Evolutionary conservation across 1,140 invertebrate genomes (phyloP), one percentile per base, ranked within the genome.

Genomic region (Neodiprion virginianus): DNA sequence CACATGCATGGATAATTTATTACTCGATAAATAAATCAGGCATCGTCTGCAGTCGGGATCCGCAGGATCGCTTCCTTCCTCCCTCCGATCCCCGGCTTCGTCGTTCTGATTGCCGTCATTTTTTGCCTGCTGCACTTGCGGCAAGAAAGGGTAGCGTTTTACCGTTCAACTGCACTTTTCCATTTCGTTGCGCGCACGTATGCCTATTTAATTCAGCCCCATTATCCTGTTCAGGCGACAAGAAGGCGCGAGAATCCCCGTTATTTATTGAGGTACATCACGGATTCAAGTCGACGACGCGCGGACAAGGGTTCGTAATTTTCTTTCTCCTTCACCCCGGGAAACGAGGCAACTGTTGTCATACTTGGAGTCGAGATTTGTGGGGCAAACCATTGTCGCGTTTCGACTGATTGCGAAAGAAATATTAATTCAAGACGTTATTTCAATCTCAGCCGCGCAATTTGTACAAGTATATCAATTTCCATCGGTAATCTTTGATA

Each of bases 1-100:
- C 80, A 76, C 72, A 40, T 40, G 28, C 28, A 40, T 40, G 28
- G 79, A 69, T 85, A 85, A 86, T 86, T 87, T 86, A 86, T 85
- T 84, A 86, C 86, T 86, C 84, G 81, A 83, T 85, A 84, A 82
- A 86, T 85, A 87, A 86, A 87, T 86, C 85, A 85, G 75, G 78
- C 72, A 67, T 73, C 48, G 21, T 70, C 40, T 61, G 48, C 65
- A 23, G 61, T 70, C 61, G 61, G 78, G 50, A 76, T 78, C 23
- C 1, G 48, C 50, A 67, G 48, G 72, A 67, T 73, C 50, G 11
- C 53, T 61, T 12, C 11, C 53, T 17, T 17, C 53, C 11, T 61
- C 53, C 11, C 53, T 12, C 8, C 53, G 5, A 21, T 61, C 11
- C 53, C 53, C 17, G 17, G 17, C 17, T 21, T 21, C 17, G 17